phyloP scores from a whole-genome alignment of 2,797 vertebrate species.

The Neosilurus hyrtlii region DNA sequence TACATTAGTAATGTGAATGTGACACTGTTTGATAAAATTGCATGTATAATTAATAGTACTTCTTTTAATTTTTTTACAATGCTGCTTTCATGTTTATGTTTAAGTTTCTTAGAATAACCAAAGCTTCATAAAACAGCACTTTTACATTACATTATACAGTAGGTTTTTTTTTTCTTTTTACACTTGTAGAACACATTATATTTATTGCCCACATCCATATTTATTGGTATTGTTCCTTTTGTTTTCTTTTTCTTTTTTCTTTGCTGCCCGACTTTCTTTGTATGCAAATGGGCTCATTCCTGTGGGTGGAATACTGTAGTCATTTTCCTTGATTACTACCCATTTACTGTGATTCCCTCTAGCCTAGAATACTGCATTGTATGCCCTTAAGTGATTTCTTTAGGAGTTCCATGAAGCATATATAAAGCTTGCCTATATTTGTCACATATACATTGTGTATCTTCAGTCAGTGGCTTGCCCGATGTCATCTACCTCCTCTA shows the following conservation, averaged over 20 bases:
- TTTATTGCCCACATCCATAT: neutral
- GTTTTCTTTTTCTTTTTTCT: neutral
- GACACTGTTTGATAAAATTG: conserved; percentile 35
- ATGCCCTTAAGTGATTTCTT: conserved; percentile 33
- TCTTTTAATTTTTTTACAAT: neutral
- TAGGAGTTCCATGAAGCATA: conserved; percentile 26
- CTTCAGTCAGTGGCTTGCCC: conserved; percentile 17
- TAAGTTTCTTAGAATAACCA: neutral
- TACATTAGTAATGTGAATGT: conserved; percentile 32
- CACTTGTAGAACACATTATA: neutral
- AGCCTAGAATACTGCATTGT: conserved; percentile 20
- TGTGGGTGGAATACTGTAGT: conserved; percentile 26
- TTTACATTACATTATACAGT: neutral
- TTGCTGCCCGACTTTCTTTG: neutral
- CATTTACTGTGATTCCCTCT: conserved; percentile 35
- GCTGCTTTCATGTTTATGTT: neutral
- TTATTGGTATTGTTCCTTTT: neutral
- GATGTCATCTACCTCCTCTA: neutral
- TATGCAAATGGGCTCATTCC: conserved; percentile 22
- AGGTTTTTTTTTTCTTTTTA: conserved; percentile 2
- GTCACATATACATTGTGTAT: neutral
- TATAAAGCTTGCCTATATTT: conserved; percentile 24
- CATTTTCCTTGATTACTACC: conserved; percentile 34
- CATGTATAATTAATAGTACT: conserved; percentile 25
- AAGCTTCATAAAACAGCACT: neutral